Evolutionary conservation across 2,797 vertebrate genomes (phyloP).

Genomic region (Numenius phaeopus): DNA sequence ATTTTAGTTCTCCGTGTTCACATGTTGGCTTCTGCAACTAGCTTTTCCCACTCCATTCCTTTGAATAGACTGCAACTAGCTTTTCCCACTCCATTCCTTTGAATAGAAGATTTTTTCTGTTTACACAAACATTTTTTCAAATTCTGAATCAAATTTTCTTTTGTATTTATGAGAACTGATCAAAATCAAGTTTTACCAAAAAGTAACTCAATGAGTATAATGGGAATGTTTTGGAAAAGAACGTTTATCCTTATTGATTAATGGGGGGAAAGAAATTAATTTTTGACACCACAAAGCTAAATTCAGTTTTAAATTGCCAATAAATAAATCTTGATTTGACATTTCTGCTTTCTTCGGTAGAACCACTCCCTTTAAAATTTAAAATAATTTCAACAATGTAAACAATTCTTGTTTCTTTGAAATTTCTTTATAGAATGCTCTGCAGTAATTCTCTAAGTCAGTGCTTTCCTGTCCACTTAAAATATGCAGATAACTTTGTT

Average conservation of each 20-base stretch:
- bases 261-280: neutral
- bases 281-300: neutral
- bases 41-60: neutral
- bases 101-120: neutral
- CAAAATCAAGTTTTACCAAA: neutral
- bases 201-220: neutral
- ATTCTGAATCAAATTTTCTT: neutral
- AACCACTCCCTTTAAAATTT: neutral
- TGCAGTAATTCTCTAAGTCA: neutral
- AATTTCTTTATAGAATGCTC: neutral
- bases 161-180: neutral
- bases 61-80: neutral
- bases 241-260: neutral
- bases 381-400: neutral
- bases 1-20: neutral
- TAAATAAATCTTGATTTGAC: neutral
- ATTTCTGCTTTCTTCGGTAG: neutral
- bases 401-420: neutral
- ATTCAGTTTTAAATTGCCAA: neutral
- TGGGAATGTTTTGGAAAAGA: neutral
- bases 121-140: neutral
- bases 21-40: neutral
- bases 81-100: neutral
- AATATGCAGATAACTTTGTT: neutral
- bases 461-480: neutral